These are phyloP conservation scores for Nowickia ferox DNA, from an alignment of 2,888 invertebrate genomes.

Conservation along the genomic window DNA sequence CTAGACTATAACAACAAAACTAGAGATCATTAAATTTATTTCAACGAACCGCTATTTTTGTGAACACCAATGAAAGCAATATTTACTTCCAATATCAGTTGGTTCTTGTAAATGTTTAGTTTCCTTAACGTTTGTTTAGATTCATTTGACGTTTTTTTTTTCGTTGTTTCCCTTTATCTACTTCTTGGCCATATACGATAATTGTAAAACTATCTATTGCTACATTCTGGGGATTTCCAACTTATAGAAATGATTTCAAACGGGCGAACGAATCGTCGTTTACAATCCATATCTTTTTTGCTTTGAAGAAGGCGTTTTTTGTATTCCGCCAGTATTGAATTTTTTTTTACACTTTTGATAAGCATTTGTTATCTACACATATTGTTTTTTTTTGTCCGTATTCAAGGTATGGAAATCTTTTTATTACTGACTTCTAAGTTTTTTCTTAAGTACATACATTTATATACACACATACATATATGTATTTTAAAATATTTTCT, in stretches of 20 bases:
- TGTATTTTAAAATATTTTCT: background rate
- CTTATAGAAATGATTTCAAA: constrained; percentile 7
- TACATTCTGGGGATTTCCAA: constrained; percentile 22
- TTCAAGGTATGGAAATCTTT: background rate
- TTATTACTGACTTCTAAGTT: background rate
- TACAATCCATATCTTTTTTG: constrained; percentile 8
- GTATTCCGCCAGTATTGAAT: constrained; percentile 26
- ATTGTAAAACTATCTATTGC: background rate
- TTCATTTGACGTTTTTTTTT: constrained; percentile 38
- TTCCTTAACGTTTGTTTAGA: constrained; percentile 45
- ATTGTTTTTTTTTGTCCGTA: background rate
- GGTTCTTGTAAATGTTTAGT: constrained; percentile 30
- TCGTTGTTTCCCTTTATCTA: constrained; percentile 1
- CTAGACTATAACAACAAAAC: too few species aligned
- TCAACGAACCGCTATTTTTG: constrained; percentile 1
- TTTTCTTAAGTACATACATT: background rate
- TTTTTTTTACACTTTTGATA: constrained; percentile 39
- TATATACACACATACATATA: too few species aligned
- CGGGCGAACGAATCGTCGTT: background rate
- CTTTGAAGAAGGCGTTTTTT: constrained; percentile 48
- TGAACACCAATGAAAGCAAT: constrained; percentile 16
- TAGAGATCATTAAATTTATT: too few species aligned
- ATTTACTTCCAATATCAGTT: constrained; percentile 56
- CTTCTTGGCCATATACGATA: constrained; percentile 31
- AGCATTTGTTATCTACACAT: constrained; percentile 32